Evolutionary conservation across 2,888 invertebrate species (phyloP), one percentile per base, ranked within the genome.

Genomic region (Cylindroiulus punctatus): DNA sequence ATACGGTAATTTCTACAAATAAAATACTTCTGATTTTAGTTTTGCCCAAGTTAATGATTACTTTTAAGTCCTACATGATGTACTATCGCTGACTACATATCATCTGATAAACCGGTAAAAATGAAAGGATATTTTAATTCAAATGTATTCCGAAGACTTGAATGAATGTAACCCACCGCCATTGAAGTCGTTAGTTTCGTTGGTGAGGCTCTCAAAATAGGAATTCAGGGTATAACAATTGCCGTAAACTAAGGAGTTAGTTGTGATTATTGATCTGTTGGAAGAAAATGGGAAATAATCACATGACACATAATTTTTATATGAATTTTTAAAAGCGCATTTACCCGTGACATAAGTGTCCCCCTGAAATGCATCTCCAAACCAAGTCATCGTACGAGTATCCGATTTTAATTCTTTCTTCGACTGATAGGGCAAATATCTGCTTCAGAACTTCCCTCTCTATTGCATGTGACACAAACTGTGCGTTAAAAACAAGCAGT

Each of bases 391-490:
- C 42, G 44, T 83, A 83, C 42, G 83, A 83, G 40, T 22, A 83
- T n/a, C 83, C 83, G 26, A 83, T 83, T 40, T 40, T 22, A 83
- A 83, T 83, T 5, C 44, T 83, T 83, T 83, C 83, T 42, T 40
- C 40, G 10, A 44, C 14, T 12, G 83, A 83, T 5, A 83, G 40
- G 32, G 40, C n/a, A 8, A 40, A 22, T 42, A 40, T 12, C 12
- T 83, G 22, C 40, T 12, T 42, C 32, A 42, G 19, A 40, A 83
- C 22, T 40, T 40, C 83, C 32, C 26, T 83, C 30, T 76, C 76
- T 30, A 76, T 30, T 76, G 76, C 76, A 30, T 76, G 76, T 14
- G 76, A 76, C 26, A 44, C 26, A 40, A 42, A 83, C 83, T 83
- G 3, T 81, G 5, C 0, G 1, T 32, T 1, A 10, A 83, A 83